A percentile compares a stretch with the other conserved stretches of the same genome.
Evolutionary conservation across 2,797 vertebrate genomes (phyloP).

Genomic region (Pangasius krempfi): DNA sequence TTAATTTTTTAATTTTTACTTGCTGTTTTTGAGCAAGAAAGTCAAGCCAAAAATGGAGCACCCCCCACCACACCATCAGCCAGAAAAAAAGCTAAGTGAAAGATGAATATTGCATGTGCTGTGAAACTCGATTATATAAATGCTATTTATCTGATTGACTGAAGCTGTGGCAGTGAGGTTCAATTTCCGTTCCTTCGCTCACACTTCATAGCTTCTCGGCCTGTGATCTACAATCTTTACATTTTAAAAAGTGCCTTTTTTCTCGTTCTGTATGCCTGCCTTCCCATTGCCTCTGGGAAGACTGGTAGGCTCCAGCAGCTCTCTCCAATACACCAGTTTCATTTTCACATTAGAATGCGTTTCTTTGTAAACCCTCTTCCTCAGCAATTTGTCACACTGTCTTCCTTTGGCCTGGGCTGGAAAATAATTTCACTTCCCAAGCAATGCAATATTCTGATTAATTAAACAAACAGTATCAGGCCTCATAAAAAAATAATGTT

Average conservation of each 20-base stretch:
- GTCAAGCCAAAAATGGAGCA: constrained; percentile 63
- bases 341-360: constrained; percentile 48
- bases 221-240: constrained; percentile 74
- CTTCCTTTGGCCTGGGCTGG: constrained; percentile 19
- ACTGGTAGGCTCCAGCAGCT: constrained; percentile 51
- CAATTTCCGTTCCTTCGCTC: constrained; percentile 83
- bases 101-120: constrained; percentile 77
- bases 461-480: constrained; percentile 4
- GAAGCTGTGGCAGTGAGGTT: constrained; percentile 76
- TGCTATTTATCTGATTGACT: constrained; percentile 85
- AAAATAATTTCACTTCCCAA: constrained; percentile 1
- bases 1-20: not conserved
- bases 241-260: constrained; percentile 67
- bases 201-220: constrained; percentile 76
- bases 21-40: constrained; percentile 66
- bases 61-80: not conserved
- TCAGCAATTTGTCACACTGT: constrained; percentile 53
- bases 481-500: not conserved
- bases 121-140: constrained; percentile 78
- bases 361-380: constrained; percentile 34
- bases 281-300: constrained; percentile 31
- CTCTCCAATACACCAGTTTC: constrained; percentile 49
- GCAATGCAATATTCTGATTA: constrained; percentile 1
- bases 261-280: not conserved
- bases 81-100: constrained; percentile 58